phyloP scores from a whole-genome alignment of 1,140 invertebrate genomes.

The Latrodectus geometricus region DNA sequence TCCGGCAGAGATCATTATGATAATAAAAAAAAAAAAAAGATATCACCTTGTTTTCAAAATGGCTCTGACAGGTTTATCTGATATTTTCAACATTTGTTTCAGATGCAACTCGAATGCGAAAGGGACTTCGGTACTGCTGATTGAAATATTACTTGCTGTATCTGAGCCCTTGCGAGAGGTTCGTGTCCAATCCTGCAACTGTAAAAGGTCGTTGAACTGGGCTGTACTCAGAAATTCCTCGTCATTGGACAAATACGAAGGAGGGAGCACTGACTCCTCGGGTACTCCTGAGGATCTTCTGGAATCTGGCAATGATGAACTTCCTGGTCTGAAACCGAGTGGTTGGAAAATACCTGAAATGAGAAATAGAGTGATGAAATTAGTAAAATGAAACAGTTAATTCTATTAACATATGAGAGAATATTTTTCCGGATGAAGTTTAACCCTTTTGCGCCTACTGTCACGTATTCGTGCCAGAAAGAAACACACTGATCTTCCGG shows the following conservation, averaged over 20 bases:
- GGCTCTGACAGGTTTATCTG: conserved; percentile 71
- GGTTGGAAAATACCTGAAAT: not conserved
- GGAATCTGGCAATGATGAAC: conserved; percentile 21
- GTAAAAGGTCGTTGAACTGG: conserved; percentile 55
- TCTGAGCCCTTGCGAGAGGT: conserved; percentile 60
- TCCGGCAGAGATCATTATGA: no score
- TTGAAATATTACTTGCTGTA: conserved; percentile 62
- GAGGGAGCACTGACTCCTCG: conserved; percentile 13
- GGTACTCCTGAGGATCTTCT: conserved; percentile 36
- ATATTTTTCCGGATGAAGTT: no score
- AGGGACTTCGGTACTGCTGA: conserved; percentile 61
- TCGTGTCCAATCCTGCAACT: conserved; percentile 51
- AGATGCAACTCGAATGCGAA: conserved; percentile 67
- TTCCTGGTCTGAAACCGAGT: not conserved
- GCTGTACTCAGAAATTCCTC: conserved; percentile 54
- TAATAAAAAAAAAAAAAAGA: not conserved
- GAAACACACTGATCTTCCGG: no score
- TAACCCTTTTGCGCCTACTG: no score
- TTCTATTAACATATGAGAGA: no score
- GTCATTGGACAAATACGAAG: conserved; percentile 49
- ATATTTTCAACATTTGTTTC: conserved; percentile 70
- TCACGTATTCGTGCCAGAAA: no score
- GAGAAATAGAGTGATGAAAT: no score
- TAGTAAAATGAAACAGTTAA: no score
- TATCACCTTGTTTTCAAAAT: conserved; percentile 68